A percentile compares a stretch with the other conserved stretches of the same genome.
phyloP scores from a whole-genome alignment of 1,140 invertebrate species.

The Lordiphosa mommai region DNA sequence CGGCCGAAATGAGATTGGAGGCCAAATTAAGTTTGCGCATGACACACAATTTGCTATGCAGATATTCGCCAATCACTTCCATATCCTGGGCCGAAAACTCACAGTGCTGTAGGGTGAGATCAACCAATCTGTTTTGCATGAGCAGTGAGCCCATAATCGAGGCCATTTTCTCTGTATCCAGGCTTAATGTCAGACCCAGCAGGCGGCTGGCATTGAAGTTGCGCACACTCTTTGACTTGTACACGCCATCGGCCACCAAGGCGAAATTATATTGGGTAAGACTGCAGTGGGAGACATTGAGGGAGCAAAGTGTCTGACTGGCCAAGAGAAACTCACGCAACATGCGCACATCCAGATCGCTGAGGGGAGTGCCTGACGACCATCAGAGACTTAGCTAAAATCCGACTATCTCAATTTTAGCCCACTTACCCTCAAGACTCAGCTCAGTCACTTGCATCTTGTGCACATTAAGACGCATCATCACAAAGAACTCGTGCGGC shows the following conservation, averaged over 20 bases:
- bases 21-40: constrained; percentile 39
- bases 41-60: constrained; percentile 2
- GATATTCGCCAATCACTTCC: constrained; percentile 53
- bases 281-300: constrained; percentile 51
- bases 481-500: constrained; percentile 55
- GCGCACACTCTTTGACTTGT: constrained; percentile 46
- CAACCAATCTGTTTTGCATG: constrained; percentile 53
- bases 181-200: constrained; percentile 24
- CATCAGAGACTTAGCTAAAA: background rate
- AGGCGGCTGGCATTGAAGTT: constrained; percentile 36
- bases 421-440: constrained; percentile 53
- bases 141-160: constrained; percentile 43
- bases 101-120: constrained; percentile 49
- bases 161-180: constrained; percentile 63
- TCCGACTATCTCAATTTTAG: no score
- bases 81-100: constrained; percentile 59
- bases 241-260: constrained; percentile 53
- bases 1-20: constrained; percentile 45
- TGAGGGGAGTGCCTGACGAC: constrained; percentile 36
- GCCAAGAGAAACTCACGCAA: constrained; percentile 44
- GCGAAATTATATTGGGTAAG: constrained; percentile 64
- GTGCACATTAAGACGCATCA: constrained; percentile 33
- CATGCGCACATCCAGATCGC: constrained; percentile 11
- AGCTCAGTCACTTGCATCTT: constrained; percentile 39
- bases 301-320: constrained; percentile 25